phyloP scores from a whole-genome alignment of 2,113 vertebrate genomes.

The Pampusana beccarii region DNA sequence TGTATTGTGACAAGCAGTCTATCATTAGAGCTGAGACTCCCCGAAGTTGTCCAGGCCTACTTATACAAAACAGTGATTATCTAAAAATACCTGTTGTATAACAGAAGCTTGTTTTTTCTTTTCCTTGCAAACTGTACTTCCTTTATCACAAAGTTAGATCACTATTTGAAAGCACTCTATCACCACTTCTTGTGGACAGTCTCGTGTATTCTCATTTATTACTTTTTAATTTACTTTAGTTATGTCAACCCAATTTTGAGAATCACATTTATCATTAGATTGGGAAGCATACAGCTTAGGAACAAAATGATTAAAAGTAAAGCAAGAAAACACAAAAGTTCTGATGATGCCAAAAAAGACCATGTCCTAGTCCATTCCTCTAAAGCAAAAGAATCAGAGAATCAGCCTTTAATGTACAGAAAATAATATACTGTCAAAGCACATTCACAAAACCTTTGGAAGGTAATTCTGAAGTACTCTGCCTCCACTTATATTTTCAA shows the following conservation, averaged over 20 bases:
- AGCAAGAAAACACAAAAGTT: background rate
- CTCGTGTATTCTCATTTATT: background rate
- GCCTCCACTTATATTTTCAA: slow-evolving; percentile 45
- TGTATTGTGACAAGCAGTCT: background rate
- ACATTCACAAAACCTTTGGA: slow-evolving; percentile 58
- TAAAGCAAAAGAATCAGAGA: background rate
- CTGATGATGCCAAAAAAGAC: background rate
- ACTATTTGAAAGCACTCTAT: background rate
- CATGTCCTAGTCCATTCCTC: background rate
- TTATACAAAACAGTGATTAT: background rate
- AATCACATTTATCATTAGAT: background rate
- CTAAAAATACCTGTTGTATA: background rate
- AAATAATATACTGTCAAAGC: slow-evolving; percentile 5
- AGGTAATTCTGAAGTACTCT: slow-evolving; percentile 45
- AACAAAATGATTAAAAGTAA: background rate
- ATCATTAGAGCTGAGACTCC: background rate
- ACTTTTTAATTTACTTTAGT: background rate
- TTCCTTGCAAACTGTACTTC: background rate
- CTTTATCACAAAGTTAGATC: background rate
- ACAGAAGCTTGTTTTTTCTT: background rate
- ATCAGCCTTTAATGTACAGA: background rate
- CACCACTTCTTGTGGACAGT: background rate
- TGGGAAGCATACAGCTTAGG: background rate
- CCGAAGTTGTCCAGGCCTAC: background rate
- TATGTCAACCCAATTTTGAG: background rate